Conservation (phyloP, 2,888 invertebrate species). For the Arenicola marina region DNA sequence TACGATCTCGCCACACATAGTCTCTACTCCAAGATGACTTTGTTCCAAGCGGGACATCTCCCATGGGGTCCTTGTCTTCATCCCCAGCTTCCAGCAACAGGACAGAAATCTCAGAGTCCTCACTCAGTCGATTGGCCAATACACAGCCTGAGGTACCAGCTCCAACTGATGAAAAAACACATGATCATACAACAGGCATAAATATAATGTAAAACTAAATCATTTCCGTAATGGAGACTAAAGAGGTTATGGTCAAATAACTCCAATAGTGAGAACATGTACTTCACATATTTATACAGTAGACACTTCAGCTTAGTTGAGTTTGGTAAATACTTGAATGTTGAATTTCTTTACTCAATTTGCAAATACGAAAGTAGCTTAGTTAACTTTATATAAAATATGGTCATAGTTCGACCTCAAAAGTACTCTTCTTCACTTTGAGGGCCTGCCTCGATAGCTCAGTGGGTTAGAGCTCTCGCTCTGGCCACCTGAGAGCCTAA, state of each 20-base stretch:
- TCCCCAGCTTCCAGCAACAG: neutral
- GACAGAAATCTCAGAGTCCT: neutral
- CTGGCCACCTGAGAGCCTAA: too few relatives aligned
- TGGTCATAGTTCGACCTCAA: too few relatives aligned
- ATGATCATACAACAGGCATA: neutral
- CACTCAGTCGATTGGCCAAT: neutral
- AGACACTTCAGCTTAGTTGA: too few relatives aligned
- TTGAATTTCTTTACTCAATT: too few relatives aligned
- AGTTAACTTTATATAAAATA: too few relatives aligned
- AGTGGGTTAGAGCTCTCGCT: too few relatives aligned
- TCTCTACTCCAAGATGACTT: neutral
- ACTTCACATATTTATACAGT: too few relatives aligned
- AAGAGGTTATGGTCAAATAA: neutral
- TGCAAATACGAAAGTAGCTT: too few relatives aligned
- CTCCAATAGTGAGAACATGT: too few relatives aligned
- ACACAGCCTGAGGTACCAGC: neutral
- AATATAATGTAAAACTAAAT: neutral
- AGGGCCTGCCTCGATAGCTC: too few relatives aligned
- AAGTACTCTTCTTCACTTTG: too few relatives aligned
- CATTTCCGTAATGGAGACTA: neutral
- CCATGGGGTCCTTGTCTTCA: neutral
- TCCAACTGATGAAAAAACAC: neutral
- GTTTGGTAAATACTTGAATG: too few relatives aligned
- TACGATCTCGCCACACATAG: neutral
- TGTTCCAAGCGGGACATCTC: neutral